Conservation (phyloP, 2,113 vertebrate species). For the Nanorana parkeri region DNA sequence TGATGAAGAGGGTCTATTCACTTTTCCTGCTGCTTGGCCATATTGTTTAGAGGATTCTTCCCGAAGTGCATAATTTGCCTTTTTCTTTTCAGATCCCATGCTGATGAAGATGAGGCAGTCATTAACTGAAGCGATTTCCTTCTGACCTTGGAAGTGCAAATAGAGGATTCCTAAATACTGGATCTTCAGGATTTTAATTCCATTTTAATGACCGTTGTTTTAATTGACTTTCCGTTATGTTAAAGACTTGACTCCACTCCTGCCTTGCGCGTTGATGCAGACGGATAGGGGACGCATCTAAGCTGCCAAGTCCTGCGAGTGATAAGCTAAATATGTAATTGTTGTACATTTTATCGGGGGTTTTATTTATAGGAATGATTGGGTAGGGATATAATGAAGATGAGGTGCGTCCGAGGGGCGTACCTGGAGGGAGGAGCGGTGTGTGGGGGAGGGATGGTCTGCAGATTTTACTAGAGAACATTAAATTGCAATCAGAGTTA, state of each 20-base stretch:
- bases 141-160: too few relatives aligned
- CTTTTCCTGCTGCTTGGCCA: too few relatives aligned
- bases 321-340: neutral
- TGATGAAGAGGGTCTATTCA: too few relatives aligned
- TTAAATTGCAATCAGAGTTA: neutral
- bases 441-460: too few relatives aligned
- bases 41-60: too few relatives aligned
- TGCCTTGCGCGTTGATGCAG: neutral
- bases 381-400: too few relatives aligned
- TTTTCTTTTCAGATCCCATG: neutral
- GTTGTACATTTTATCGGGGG: too few relatives aligned
- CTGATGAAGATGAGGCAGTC: neutral
- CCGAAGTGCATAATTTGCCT: too few relatives aligned
- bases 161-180: neutral
- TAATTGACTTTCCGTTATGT: neutral
- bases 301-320: neutral
- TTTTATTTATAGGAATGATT: too few relatives aligned
- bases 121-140: constrained; percentile 17
- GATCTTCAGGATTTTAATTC: constrained; percentile 2
- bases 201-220: constrained; percentile 13
- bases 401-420: too few relatives aligned
- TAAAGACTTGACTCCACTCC: constrained; percentile 12
- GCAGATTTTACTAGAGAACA: too few relatives aligned
- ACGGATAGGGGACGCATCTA: neutral
- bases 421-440: too few relatives aligned